A percentile compares a stretch with the other conserved stretches of the same genome.
These are phyloP conservation scores for Eudyptes chrysolophus DNA, from an alignment of 2,113 vertebrate genomes.

Conservation along the genomic window DNA sequence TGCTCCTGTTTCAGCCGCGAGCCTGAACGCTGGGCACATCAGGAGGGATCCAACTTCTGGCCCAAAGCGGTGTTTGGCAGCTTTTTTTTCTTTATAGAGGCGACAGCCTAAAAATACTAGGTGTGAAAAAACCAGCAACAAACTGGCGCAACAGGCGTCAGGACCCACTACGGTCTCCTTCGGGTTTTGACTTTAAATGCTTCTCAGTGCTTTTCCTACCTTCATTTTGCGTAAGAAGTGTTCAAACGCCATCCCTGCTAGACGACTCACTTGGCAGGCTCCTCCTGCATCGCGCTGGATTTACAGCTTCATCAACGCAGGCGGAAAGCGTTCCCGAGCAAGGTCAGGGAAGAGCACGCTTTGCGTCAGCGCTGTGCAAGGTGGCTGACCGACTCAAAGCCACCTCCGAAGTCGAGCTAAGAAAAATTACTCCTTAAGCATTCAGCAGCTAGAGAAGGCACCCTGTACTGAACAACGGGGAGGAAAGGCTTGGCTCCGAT, in stretches of 20 bases:
- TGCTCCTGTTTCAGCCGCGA: background rate
- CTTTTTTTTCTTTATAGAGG: background rate
- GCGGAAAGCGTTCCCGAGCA: fast-evolving
- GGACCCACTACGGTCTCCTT: background rate
- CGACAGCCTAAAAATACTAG: background rate
- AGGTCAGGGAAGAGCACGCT: background rate
- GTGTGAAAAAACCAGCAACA: background rate
- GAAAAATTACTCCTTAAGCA: background rate
- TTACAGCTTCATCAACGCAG: background rate
- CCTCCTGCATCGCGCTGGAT: background rate
- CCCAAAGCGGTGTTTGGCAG: background rate
- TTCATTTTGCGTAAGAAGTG: background rate
- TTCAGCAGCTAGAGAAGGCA: background rate
- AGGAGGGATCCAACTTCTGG: background rate
- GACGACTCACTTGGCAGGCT: background rate
- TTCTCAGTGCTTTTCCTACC: background rate
- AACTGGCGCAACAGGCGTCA: fast-evolving
- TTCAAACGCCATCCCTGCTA: background rate
- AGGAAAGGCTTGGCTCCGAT: background rate
- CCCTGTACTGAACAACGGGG: background rate
- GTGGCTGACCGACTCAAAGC: background rate
- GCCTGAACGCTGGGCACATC: fast-evolving
- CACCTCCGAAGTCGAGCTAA: background rate
- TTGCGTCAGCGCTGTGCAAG: background rate
- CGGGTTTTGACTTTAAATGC: fast-evolving